A percentile compares a stretch with the other conserved stretches of the same genome.
Conservation (phyloP, 2,113 vertebrate species). For the Propithecus coquereli region DNA sequence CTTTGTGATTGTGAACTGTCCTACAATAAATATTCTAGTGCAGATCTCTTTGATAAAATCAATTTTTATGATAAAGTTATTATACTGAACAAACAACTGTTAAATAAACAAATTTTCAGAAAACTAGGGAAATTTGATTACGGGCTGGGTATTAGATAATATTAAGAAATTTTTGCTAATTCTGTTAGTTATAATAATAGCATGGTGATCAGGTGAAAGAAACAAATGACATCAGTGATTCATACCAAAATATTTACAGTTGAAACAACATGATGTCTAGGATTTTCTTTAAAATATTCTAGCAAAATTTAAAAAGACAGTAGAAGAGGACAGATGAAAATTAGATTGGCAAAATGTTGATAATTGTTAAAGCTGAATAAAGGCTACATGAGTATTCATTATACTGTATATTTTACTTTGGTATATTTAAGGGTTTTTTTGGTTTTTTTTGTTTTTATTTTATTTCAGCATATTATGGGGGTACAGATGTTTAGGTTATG, state of each 20-base stretch:
- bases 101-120: not conserved
- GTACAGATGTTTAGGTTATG: too few relatives aligned
- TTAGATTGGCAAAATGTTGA: not conserved
- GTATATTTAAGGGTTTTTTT: not conserved
- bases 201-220: not conserved
- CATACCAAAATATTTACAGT: not conserved
- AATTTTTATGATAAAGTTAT: not conserved
- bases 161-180: not conserved
- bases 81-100: not conserved
- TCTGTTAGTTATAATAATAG: not conserved
- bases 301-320: not conserved
- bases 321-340: not conserved
- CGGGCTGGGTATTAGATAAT: not conserved
- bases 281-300: not conserved
- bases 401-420: constrained; percentile 1
- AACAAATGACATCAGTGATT: not conserved
- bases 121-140: not conserved
- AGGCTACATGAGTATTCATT: not conserved
- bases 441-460: too few relatives aligned
- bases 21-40: not conserved
- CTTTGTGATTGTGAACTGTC: not conserved
- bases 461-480: too few relatives aligned
- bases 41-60: too few relatives aligned
- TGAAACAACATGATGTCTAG: not conserved
- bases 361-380: constrained; percentile 6